A percentile compares a stretch with the other conserved stretches of the same genome.
phyloP scores from a whole-genome alignment of 1,140 invertebrate genomes.

The Cecropterus lyciades region DNA sequence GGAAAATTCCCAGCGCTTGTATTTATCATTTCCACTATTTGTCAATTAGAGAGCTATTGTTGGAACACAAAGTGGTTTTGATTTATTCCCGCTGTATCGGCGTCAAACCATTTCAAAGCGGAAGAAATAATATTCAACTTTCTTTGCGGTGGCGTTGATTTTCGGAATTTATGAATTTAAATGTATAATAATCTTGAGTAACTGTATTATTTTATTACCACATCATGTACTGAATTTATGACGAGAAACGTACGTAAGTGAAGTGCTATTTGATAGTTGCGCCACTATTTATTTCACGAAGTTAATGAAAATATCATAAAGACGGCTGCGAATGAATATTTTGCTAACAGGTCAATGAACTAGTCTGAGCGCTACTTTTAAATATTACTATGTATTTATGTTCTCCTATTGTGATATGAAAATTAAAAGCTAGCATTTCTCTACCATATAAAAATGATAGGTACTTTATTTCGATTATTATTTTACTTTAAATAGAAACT shows the following conservation, averaged over 20 bases:
- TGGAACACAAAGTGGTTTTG: slow-evolving; percentile 71
- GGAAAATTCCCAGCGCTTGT: slow-evolving; percentile 71
- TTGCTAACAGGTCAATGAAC: slow-evolving; percentile 4
- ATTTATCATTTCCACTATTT: slow-evolving; percentile 84
- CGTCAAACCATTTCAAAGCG: slow-evolving; percentile 41
- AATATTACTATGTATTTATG: not conserved
- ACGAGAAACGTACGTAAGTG: not conserved
- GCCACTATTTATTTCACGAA: slow-evolving; percentile 17
- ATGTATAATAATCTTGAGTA: slow-evolving; percentile 19
- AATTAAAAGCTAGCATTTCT: too few species aligned
- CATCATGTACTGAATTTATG: slow-evolving; percentile 15
- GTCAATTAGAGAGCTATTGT: slow-evolving; percentile 83
- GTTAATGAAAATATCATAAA: slow-evolving; percentile 6
- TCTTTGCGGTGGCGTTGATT: slow-evolving; percentile 40
- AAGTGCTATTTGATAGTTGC: slow-evolving; percentile 12
- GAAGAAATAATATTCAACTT: slow-evolving; percentile 37
- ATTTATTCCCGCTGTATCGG: slow-evolving; percentile 67
- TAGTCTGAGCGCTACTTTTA: not conserved
- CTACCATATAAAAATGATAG: too few species aligned
- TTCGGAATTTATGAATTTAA: slow-evolving; percentile 37
- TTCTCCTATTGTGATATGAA: too few species aligned
- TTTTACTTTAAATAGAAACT: too few species aligned
- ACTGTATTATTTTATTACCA: slow-evolving; percentile 18
- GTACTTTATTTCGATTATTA: too few species aligned
- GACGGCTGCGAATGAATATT: not conserved